Evolutionary conservation across 37 sponge, comb jelly and placozoan genomes (phyloP).

Genomic region (Oopsacas minuta): DNA sequence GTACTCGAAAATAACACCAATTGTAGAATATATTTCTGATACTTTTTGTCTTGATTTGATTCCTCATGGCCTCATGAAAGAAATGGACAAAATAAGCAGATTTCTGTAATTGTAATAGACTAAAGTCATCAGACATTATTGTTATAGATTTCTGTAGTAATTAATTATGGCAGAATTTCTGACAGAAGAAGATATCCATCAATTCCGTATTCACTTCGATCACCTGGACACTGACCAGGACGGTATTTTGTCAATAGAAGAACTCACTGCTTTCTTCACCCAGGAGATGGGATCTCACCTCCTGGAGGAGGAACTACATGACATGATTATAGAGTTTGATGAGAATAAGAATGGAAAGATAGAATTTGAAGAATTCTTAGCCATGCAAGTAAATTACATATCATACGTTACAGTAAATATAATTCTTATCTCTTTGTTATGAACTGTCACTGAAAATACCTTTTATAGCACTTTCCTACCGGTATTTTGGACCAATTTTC

Average conservation of each 20-base stretch:
- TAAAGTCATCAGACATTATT: too few relatives aligned
- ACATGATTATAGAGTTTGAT: neutral
- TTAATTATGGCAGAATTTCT: neutral
- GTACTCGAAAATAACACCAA: too few relatives aligned
- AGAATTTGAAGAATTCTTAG: neutral
- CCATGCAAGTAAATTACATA: neutral
- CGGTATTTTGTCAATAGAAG: neutral
- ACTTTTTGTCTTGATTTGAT: too few relatives aligned
- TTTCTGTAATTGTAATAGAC: too few relatives aligned
- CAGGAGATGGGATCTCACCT: constrained; percentile 9
- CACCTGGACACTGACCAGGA: neutral
- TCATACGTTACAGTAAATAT: too few relatives aligned
- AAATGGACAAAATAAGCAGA: too few relatives aligned
- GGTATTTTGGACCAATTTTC: too few relatives aligned
- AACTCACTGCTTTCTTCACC: neutral
- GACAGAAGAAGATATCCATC: neutral
- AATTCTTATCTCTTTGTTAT: too few relatives aligned
- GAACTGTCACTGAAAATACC: too few relatives aligned
- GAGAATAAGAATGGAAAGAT: constrained; percentile 14
- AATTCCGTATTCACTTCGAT: neutral
- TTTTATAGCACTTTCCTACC: too few relatives aligned
- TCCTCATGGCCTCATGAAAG: too few relatives aligned
- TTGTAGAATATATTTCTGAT: too few relatives aligned
- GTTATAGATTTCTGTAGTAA: neutral
- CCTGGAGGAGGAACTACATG: constrained; percentile 6